Percentiles rank a stretch among this genome's conserved stretches.
Conservation (phyloP, 35 echinoderm and acorn worm genomes). For the Acanthaster planci region DNA sequence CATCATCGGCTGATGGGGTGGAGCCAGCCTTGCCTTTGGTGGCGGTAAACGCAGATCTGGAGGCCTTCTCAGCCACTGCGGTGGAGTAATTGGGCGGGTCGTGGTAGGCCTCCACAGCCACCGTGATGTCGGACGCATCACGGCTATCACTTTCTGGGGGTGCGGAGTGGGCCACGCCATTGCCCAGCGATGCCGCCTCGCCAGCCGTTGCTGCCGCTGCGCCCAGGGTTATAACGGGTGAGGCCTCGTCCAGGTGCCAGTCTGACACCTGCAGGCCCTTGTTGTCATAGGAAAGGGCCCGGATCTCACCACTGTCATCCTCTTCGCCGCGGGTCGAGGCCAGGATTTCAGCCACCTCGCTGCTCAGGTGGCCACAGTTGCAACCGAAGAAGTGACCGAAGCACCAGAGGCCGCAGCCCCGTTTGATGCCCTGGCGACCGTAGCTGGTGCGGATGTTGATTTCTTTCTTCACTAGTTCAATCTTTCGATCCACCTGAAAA, state of each 20-base stretch:
- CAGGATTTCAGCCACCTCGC: background rate
- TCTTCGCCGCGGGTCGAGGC: background rate
- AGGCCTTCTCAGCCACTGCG: background rate
- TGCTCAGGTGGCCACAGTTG: slow-evolving; percentile 42
- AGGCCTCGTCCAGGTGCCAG: background rate
- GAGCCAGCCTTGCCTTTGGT: background rate
- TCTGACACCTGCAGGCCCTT: slow-evolving; percentile 22
- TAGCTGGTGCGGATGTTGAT: slow-evolving; percentile 43
- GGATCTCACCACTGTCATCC: background rate
- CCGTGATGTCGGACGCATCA: slow-evolving; percentile 2
- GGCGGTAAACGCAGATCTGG: too few relatives aligned
- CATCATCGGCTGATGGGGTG: background rate
- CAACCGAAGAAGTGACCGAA: slow-evolving; percentile 47
- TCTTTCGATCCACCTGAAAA: slow-evolving; percentile 59
- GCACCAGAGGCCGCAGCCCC: slow-evolving; percentile 67
- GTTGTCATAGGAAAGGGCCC: slow-evolving; percentile 29
- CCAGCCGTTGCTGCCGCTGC: background rate
- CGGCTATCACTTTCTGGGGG: background rate
- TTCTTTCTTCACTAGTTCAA: slow-evolving; percentile 49
- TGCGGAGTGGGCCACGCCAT: background rate
- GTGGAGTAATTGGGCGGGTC: slow-evolving; percentile 9
- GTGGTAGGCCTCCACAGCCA: slow-evolving; percentile 10
- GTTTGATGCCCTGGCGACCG: slow-evolving; percentile 39
- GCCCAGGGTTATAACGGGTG: too few relatives aligned
- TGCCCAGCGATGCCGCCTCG: background rate